A percentile compares a stretch with the other conserved stretches of the same genome.
These are phyloP conservation scores for Zaprionus kolodkinae DNA, from an alignment of 1,140 invertebrate genomes.

Conservation along the genomic window DNA sequence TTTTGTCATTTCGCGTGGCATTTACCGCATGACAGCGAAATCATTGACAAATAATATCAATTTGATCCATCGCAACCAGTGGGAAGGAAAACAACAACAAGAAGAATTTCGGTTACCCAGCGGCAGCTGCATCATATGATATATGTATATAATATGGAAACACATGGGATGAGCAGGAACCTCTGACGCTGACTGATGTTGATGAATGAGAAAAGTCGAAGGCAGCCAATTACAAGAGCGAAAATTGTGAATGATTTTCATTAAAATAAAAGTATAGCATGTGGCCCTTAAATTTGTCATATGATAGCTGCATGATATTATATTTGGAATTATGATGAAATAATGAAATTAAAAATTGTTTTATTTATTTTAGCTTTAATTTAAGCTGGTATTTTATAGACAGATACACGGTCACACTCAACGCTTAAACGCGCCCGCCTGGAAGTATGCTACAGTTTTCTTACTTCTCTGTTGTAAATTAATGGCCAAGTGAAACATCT, in stretches of 20 bases:
- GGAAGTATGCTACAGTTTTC: slow-evolving; percentile 37
- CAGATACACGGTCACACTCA: slow-evolving; percentile 11
- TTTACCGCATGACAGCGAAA: slow-evolving; percentile 40
- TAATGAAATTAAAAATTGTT: background rate
- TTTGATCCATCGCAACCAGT: slow-evolving; percentile 55
- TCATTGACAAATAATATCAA: slow-evolving; percentile 77
- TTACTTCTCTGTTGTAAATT: background rate
- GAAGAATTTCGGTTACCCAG: slow-evolving; percentile 20
- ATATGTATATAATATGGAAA: background rate
- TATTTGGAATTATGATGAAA: too few relatives aligned
- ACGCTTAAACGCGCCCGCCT: slow-evolving; percentile 10
- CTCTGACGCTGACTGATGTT: slow-evolving; percentile 66
- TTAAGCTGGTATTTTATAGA: background rate
- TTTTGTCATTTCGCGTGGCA: slow-evolving; percentile 34
- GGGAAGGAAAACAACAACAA: slow-evolving; percentile 42
- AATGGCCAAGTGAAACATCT: background rate
- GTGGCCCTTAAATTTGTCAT: background rate
- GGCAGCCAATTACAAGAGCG: slow-evolving; percentile 11
- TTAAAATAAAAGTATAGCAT: background rate
- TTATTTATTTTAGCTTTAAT: background rate
- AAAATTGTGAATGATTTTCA: background rate
- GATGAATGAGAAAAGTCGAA: slow-evolving; percentile 43
- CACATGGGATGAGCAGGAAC: slow-evolving; percentile 15
- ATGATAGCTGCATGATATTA: background rate
- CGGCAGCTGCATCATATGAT: slow-evolving; percentile 18